These are phyloP conservation scores for Volucella inanis DNA, from an alignment of 2,888 invertebrate species.

Conservation along the genomic window DNA sequence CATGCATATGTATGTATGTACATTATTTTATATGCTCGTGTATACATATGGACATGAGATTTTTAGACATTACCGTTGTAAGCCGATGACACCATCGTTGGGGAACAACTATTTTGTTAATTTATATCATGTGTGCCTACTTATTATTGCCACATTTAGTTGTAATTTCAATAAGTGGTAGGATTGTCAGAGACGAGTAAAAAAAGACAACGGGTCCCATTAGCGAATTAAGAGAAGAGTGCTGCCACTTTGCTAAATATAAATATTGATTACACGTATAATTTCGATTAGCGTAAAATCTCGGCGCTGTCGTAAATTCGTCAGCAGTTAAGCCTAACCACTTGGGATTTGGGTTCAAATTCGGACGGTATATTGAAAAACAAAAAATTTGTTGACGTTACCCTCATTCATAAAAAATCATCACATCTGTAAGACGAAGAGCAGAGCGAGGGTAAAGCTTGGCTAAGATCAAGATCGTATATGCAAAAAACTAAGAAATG, in stretches of 20 bases:
- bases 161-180: slow-evolving; percentile 15
- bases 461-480: too few relatives aligned
- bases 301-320: neutral
- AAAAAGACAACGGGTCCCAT: slow-evolving; percentile 12
- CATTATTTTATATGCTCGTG: neutral
- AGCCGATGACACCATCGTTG: slow-evolving; percentile 16
- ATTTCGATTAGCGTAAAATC: neutral
- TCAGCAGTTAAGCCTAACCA: too few relatives aligned
- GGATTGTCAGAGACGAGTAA: slow-evolving; percentile 19
- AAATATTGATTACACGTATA: neutral
- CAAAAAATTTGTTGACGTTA: too few relatives aligned
- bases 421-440: too few relatives aligned
- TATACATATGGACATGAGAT: neutral
- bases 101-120: slow-evolving; percentile 14
- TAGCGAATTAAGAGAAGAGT: slow-evolving; percentile 5
- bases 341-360: too few relatives aligned
- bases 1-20: too few relatives aligned
- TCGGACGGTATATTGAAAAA: too few relatives aligned
- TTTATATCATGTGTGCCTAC: slow-evolving; percentile 50
- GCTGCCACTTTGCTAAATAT: slow-evolving; percentile 42
- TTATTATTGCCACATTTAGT: slow-evolving; percentile 27
- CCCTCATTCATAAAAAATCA: too few relatives aligned
- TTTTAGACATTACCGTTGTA: neutral
- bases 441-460: too few relatives aligned
- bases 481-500: too few relatives aligned